Conservation (phyloP, 2,797 vertebrate species). For the Pipistrellus pipistrellus region DNA sequence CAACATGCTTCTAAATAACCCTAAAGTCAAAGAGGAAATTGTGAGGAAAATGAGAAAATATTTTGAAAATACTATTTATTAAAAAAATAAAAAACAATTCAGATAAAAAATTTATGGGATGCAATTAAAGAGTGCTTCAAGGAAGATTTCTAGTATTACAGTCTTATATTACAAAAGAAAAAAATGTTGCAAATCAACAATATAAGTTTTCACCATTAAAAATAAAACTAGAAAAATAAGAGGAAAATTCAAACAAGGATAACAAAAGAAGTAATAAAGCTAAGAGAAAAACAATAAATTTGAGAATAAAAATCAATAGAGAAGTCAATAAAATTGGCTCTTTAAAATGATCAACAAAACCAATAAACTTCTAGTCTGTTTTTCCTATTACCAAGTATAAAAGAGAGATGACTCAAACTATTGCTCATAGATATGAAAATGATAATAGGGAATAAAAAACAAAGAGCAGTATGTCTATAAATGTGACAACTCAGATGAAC, state of each 20-base stretch:
- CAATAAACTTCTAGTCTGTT: background rate
- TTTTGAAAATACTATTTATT: conserved; percentile 6
- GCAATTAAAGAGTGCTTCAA: background rate
- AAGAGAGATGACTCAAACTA: background rate
- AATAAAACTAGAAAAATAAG: background rate
- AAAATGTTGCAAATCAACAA: background rate
- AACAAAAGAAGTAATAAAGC: background rate
- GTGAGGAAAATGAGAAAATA: background rate
- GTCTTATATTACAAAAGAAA: background rate
- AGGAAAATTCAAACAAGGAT: background rate
- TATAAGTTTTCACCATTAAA: background rate
- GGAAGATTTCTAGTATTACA: background rate
- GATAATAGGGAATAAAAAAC: background rate
- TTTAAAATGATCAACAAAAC: conserved; percentile 13
- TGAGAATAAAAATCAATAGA: conserved; percentile 12
- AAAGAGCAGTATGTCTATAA: background rate
- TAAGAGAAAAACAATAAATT: conserved; percentile 3
- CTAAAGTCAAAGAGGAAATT: conserved; percentile 13
- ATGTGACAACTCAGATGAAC: background rate
- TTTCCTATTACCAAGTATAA: background rate
- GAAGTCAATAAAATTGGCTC: background rate
- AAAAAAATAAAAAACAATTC: conserved; percentile 2
- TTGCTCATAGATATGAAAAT: background rate
- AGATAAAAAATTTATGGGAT: background rate
- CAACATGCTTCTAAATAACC: conserved; percentile 11